Conservation (phyloP, 2,888 invertebrate genomes). For the Lamellibrachia columna region DNA sequence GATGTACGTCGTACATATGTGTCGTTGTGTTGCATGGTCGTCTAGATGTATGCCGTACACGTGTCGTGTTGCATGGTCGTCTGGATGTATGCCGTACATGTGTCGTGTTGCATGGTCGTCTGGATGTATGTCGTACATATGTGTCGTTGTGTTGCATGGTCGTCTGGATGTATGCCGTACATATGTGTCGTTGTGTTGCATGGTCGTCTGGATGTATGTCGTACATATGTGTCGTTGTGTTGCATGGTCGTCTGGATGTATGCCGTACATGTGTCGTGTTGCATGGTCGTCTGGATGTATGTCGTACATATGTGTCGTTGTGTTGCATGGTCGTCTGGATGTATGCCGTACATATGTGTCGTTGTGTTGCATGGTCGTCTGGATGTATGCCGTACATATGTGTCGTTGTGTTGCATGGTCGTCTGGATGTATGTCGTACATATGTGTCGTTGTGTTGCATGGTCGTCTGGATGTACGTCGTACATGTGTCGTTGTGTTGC, state of each 20-base stretch:
- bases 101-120: background rate
- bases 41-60: no score
- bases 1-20: no score
- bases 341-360: background rate
- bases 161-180: background rate
- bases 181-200: background rate
- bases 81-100: background rate
- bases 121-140: background rate
- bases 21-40: no score
- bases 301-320: background rate
- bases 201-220: background rate
- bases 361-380: background rate
- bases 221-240: background rate
- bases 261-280: background rate
- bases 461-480: background rate
- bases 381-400: background rate
- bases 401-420: background rate
- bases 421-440: background rate
- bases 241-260: background rate
- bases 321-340: background rate
- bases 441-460: background rate
- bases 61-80: no score
- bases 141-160: background rate
- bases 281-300: background rate
- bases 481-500: background rate